These are phyloP conservation scores for Phanerotoma sp. DNA, from an alignment of 2,888 invertebrate genomes.

Conservation along the genomic window DNA sequence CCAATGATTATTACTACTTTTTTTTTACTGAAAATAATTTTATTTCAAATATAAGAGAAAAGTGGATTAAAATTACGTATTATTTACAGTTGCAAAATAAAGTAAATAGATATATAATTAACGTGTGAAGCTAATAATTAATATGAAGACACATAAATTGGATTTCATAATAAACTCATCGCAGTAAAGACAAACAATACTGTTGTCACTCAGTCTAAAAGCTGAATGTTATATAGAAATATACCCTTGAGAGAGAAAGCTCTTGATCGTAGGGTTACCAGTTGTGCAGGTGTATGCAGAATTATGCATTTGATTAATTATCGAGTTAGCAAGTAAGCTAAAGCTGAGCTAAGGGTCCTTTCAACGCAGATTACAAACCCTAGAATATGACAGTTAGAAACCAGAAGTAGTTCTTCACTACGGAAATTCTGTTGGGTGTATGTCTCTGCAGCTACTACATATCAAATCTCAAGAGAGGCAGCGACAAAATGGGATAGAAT, in stretches of 20 bases:
- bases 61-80: too few relatives aligned
- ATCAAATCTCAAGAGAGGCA: slow-evolving; percentile 5
- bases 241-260: slow-evolving; percentile 3
- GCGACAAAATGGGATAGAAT: slow-evolving; percentile 2
- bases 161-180: background rate
- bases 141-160: too few relatives aligned
- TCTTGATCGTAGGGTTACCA: background rate
- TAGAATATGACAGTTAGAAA: background rate
- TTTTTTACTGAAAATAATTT: too few relatives aligned
- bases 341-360: slow-evolving; percentile 30
- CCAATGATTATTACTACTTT: too few relatives aligned
- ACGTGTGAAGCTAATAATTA: too few relatives aligned
- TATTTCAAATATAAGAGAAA: too few relatives aligned
- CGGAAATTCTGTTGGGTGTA: too few relatives aligned
- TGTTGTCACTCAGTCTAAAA: slow-evolving; percentile 3
- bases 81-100: too few relatives aligned
- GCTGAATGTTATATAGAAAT: slow-evolving; percentile 4
- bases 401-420: too few relatives aligned
- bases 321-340: slow-evolving; percentile 26
- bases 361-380: slow-evolving; percentile 31
- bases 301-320: slow-evolving; percentile 34
- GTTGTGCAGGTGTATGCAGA: slow-evolving; percentile 22
- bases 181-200: slow-evolving; percentile 10
- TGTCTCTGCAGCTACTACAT: background rate
- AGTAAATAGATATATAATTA: too few relatives aligned